These are phyloP conservation scores for Himantopus leucocephalus DNA, from an alignment of 2,113 vertebrate genomes.

Conservation along the genomic window DNA sequence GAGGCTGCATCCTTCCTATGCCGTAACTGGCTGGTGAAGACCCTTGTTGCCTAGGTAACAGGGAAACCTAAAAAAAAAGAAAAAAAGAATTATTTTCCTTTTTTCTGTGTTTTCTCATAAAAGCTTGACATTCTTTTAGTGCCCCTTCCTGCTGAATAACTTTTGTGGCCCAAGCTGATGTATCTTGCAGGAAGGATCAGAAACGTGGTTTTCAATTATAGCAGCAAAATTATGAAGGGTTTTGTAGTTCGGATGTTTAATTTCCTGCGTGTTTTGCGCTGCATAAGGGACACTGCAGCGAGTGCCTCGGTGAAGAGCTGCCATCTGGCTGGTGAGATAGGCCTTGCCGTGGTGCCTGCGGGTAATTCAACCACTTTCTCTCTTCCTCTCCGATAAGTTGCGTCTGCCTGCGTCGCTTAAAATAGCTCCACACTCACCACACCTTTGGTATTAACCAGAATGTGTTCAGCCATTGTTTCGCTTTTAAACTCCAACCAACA, in stretches of 20 bases:
- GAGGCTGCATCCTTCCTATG: not conserved
- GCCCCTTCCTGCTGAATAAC: not conserved
- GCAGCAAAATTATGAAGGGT: not conserved
- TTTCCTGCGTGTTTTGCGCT: not conserved
- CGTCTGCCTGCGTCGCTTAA: not conserved
- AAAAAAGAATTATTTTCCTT: not conserved
- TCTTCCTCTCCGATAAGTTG: not conserved
- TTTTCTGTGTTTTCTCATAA: not conserved
- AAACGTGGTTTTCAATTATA: not conserved
- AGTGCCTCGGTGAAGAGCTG: not conserved
- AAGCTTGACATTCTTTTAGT: not conserved
- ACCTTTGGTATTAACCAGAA: not conserved
- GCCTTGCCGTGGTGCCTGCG: not conserved
- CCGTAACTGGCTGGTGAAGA: not conserved
- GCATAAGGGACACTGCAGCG: not conserved
- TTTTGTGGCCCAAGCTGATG: not conserved
- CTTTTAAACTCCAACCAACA: not conserved
- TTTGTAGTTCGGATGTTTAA: not conserved
- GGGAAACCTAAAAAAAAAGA: not conserved
- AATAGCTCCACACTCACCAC: not conserved
- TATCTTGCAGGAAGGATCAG: not conserved
- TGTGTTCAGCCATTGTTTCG: rapidly evolving
- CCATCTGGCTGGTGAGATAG: not conserved
- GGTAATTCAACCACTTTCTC: not conserved
- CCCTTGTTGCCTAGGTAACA: not conserved